phyloP scores from a whole-genome alignment of 2,888 invertebrate species.

The Beris morrisii region DNA sequence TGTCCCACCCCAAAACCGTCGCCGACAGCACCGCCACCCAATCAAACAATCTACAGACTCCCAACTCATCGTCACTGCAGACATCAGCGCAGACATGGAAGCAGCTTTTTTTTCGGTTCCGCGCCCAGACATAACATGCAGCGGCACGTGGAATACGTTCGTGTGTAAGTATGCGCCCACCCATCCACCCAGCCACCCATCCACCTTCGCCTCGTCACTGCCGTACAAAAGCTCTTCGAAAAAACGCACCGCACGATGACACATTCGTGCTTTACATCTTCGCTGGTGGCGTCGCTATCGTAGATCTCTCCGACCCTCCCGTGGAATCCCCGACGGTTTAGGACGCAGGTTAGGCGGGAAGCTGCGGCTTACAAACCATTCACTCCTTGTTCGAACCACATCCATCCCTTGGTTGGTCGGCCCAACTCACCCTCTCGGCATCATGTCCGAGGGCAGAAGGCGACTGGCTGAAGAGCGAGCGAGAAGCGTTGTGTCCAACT shows the following conservation, averaged over 20 bases:
- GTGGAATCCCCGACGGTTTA: background rate
- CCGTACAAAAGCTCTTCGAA: conserved; percentile 34
- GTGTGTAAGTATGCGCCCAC: conserved; percentile 22
- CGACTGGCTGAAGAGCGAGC: background rate
- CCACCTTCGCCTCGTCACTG: background rate
- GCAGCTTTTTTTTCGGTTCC: conserved; percentile 32
- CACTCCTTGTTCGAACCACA: background rate
- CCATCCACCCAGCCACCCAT: background rate
- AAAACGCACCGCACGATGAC: conserved; percentile 1
- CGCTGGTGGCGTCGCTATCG: conserved; percentile 1
- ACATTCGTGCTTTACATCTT: conserved; percentile 4
- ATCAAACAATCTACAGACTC: conserved; percentile 8
- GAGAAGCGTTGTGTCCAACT: background rate
- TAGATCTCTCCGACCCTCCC: background rate
- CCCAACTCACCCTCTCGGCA: background rate
- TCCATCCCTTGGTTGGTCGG: conserved; percentile 18
- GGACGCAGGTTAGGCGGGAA: too few species aligned
- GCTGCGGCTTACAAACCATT: background rate
- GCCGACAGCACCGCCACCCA: conserved; percentile 13
- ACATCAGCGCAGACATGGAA: conserved; percentile 37
- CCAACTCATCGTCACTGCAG: conserved; percentile 34
- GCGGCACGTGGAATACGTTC: conserved; percentile 31
- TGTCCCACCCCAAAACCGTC: background rate
- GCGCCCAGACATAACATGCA: conserved; percentile 37
- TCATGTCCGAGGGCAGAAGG: too few species aligned